phyloP scores from a whole-genome alignment of 2,888 invertebrate species.

The Pyrochroa serraticornis region DNA sequence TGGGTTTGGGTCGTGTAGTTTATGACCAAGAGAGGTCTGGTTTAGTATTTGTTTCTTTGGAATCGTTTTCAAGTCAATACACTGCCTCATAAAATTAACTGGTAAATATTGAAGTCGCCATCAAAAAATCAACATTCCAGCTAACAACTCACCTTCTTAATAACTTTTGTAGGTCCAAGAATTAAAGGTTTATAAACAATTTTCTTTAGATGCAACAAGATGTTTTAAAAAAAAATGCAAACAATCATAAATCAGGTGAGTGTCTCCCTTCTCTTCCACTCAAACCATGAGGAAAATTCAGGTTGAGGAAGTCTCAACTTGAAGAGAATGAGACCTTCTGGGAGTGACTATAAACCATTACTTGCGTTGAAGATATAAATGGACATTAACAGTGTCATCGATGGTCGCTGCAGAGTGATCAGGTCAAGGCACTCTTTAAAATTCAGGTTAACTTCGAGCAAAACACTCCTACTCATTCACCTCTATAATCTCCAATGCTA shows the following conservation, averaged over 20 bases:
- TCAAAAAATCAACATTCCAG: too few relatives aligned
- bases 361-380: not conserved
- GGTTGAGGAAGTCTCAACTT: too few relatives aligned
- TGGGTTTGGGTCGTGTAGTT: not conserved
- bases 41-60: slow-evolving; percentile 20
- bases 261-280: too few relatives aligned
- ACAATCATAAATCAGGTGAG: too few relatives aligned
- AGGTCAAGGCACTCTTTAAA: slow-evolving; percentile 42
- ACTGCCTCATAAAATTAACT: slow-evolving; percentile 11
- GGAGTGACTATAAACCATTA: not conserved
- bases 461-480: slow-evolving; percentile 29
- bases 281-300: too few relatives aligned
- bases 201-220: too few relatives aligned
- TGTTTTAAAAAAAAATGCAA: too few relatives aligned
- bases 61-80: slow-evolving; percentile 23
- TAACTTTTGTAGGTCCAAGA: too few relatives aligned
- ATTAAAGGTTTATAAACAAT: too few relatives aligned
- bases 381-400: not conserved
- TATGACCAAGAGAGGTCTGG: slow-evolving; percentile 8
- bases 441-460: slow-evolving; percentile 34
- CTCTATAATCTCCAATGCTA: slow-evolving; percentile 26
- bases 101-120: too few relatives aligned
- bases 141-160: too few relatives aligned
- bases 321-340: too few relatives aligned
- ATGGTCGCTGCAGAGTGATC: slow-evolving; percentile 25